These are phyloP conservation scores for Momotus momota DNA, from an alignment of 2,797 vertebrate genomes.

Conservation along the genomic window DNA sequence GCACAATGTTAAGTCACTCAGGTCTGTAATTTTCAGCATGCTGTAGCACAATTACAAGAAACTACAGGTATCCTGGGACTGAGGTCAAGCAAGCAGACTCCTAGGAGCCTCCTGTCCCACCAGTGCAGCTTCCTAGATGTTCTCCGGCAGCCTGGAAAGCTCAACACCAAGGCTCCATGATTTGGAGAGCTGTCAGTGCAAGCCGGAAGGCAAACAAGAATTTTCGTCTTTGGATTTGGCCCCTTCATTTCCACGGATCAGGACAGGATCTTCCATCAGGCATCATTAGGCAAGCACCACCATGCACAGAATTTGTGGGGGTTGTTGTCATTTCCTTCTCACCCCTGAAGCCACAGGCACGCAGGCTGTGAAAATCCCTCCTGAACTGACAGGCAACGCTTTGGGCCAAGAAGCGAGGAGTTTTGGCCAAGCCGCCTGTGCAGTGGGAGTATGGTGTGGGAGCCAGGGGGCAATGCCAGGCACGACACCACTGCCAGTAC, in stretches of 20 bases:
- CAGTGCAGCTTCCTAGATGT: not conserved
- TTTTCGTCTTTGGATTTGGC: not conserved
- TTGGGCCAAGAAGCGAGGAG: not conserved
- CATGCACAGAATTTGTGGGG: accelerated
- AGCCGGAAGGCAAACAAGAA: accelerated
- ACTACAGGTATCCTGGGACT: constrained; percentile 49
- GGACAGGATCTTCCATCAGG: not conserved
- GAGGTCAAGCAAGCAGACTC: not conserved
- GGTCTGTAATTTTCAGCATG: constrained; percentile 46
- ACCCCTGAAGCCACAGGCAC: accelerated
- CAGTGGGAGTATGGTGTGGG: accelerated
- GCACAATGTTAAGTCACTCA: constrained; percentile 41
- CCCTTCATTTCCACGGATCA: not conserved
- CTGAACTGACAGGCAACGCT: accelerated
- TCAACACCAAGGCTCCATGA: accelerated
- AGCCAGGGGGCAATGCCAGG: accelerated
- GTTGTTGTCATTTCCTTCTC: not conserved
- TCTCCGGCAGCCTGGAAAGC: not conserved
- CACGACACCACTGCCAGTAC: accelerated
- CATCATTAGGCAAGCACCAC: accelerated
- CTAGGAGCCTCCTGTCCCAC: not conserved
- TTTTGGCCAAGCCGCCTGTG: accelerated
- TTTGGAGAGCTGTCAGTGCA: accelerated
- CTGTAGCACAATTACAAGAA: constrained; percentile 27
- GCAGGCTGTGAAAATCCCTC: not conserved